These are phyloP conservation scores for Ophiothrix spiculata DNA, from an alignment of 35 echinoderm and acorn worm species.

Conservation along the genomic window DNA sequence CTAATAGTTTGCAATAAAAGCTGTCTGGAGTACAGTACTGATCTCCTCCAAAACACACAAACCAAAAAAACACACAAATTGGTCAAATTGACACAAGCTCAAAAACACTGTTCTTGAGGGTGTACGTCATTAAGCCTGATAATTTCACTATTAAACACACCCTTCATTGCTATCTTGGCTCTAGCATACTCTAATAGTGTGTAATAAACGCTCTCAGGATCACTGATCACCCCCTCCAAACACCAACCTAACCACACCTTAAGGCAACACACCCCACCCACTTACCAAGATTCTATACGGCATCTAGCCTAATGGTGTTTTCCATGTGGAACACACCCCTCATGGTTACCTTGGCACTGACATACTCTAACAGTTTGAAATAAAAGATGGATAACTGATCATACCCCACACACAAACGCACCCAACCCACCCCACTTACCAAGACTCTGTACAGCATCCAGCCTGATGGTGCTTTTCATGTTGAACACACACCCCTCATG, in stretches of 20 bases:
- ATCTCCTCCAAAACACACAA: no score
- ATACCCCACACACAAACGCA: not conserved
- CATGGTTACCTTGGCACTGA: constrained; percentile 77
- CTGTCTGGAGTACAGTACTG: constrained; percentile 65
- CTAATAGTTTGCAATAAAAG: constrained; percentile 67
- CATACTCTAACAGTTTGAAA: constrained; percentile 66
- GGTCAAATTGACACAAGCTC: not conserved
- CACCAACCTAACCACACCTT: not conserved
- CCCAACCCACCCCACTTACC: not conserved
- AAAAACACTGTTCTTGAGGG: not conserved
- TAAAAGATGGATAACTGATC: constrained; percentile 44
- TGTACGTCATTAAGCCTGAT: not conserved
- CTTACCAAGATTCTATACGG: constrained; percentile 82
- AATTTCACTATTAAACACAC: constrained; percentile 59
- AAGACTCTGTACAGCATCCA: constrained; percentile 85
- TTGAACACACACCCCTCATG: constrained; percentile 78
- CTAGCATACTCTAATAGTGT: constrained; percentile 67
- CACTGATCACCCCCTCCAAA: constrained; percentile 16
- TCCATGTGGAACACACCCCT: constrained; percentile 90
- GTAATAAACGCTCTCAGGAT: constrained; percentile 76
- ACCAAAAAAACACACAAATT: no score
- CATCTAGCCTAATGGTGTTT: constrained; percentile 81
- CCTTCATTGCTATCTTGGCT: constrained; percentile 79
- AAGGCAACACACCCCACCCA: not conserved
- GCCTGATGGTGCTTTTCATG: constrained; percentile 89